Evolutionary conservation across 2,113 vertebrate species (phyloP), one percentile per base, ranked within the genome.

Genomic region (Actenoides lindsayi): DNA sequence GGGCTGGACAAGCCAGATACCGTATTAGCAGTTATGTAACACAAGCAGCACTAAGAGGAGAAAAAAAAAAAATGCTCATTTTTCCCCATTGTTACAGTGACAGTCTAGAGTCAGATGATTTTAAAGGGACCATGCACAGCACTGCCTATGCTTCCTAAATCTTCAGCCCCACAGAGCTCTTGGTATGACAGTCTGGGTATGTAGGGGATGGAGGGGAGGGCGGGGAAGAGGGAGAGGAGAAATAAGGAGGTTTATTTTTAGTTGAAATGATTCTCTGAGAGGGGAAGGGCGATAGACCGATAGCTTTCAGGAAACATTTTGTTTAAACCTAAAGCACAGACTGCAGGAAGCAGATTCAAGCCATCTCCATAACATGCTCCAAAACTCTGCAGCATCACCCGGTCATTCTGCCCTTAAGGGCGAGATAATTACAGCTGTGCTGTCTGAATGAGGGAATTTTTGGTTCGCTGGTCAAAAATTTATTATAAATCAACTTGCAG

Each of bases 401-500:
- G 24, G 80, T 91, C 88, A 71, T 39, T 35, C 28, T 14, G 83
- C 89, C 94, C 96, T 78, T 78, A 60, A 85, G 94, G 95, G 92
- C 31, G 25, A 80, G 67, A 69, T 80, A 93, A 93, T 96, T 93
- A 90, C 3, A 1, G 93, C 84, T 90, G 78, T 18, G 57, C 90
- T 87, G 75, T 94, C 90, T 90, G 91, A 77, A 77, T 33, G 44
- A 80, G 68, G 69, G 70, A 87, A 24, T 63, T 90, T 80, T 93
- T 80, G 87, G 87, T 93, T 95, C 70, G 53, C 85, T 88, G 92
- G 50, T 63, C 84, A 96, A 74, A 96, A 90, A 41, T 28, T 18
- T 64, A 59, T 35, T 89, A 87, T 53, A 76, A 71, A 87, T 73
- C 87, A 84, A 51, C 62, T 74, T 57, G 48, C 77, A 56, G 54